Evolutionary conservation across 1,140 invertebrate species (phyloP).

Genomic region (Panagrolaimus sp.): DNA sequence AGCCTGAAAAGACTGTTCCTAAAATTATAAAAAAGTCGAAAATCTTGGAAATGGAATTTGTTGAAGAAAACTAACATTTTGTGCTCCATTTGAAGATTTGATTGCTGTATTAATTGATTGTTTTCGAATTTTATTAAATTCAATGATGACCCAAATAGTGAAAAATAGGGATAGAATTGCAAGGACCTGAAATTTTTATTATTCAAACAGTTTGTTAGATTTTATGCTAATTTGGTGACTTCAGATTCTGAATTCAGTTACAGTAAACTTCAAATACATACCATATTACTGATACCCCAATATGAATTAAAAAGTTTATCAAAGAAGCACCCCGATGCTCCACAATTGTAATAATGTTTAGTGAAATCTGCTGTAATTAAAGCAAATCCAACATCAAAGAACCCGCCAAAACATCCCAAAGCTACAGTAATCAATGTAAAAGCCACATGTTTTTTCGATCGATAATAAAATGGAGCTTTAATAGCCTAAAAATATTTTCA

Average conservation of each 20-base stretch:
- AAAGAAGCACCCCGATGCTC: not conserved
- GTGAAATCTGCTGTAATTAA: not conserved
- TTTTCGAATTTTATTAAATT: not conserved
- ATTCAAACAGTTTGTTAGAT: not conserved
- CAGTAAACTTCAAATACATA: no score
- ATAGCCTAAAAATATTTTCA: slow-evolving; percentile 1
- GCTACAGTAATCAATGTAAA: not conserved
- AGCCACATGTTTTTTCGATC: not conserved
- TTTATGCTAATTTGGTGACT: not conserved
- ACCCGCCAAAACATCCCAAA: not conserved
- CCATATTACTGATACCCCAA: not conserved
- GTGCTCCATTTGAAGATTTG: not conserved
- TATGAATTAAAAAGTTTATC: not conserved
- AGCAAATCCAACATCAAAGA: not conserved
- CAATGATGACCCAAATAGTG: not conserved
- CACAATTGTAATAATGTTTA: not conserved
- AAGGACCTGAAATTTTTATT: not conserved
- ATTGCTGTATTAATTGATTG: not conserved
- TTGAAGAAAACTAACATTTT: not conserved
- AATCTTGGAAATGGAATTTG: not conserved
- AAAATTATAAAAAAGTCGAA: not conserved
- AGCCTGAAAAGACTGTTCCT: no score
- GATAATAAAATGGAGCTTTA: not conserved
- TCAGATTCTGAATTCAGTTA: no score
- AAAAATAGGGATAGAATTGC: not conserved